Conservation (phyloP, 2,888 invertebrate species). For the Habroteleia sp. region DNA sequence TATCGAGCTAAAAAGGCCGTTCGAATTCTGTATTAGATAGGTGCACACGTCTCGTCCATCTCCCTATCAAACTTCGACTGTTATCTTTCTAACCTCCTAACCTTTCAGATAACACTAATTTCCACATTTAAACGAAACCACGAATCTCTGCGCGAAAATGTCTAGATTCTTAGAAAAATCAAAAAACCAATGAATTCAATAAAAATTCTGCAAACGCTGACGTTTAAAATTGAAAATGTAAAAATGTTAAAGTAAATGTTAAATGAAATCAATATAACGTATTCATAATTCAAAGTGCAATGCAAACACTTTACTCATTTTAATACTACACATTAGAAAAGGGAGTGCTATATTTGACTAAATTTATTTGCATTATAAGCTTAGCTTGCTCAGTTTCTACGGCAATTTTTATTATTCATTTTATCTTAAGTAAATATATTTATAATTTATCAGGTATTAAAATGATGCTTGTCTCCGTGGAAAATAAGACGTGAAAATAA, state of each 20-base stretch:
- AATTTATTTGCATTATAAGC: constrained; percentile 28
- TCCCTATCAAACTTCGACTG: constrained; percentile 20
- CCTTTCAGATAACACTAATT: constrained; percentile 49
- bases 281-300: too few species aligned
- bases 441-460: background rate
- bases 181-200: too few species aligned
- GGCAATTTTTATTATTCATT: constrained; percentile 32
- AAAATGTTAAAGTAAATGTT: too few species aligned
- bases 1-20: constrained; percentile 9
- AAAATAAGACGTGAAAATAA: too few species aligned
- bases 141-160: constrained; percentile 1
- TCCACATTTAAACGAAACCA: constrained; percentile 13
- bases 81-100: constrained; percentile 51
- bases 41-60: constrained; percentile 19
- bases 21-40: constrained; percentile 25
- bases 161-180: too few species aligned
- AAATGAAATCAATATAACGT: too few species aligned
- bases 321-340: constrained; percentile 8
- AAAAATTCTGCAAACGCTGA: too few species aligned
- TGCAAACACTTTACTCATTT: constrained; percentile 6
- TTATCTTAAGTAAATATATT: constrained; percentile 29
- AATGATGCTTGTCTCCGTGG: too few species aligned
- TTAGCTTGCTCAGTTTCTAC: constrained; percentile 11
- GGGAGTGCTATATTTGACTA: constrained; percentile 7
- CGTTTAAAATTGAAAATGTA: too few species aligned